These are phyloP conservation scores for Trachelus troglodyta DNA, from an alignment of 2,888 invertebrate species.

Conservation along the genomic window DNA sequence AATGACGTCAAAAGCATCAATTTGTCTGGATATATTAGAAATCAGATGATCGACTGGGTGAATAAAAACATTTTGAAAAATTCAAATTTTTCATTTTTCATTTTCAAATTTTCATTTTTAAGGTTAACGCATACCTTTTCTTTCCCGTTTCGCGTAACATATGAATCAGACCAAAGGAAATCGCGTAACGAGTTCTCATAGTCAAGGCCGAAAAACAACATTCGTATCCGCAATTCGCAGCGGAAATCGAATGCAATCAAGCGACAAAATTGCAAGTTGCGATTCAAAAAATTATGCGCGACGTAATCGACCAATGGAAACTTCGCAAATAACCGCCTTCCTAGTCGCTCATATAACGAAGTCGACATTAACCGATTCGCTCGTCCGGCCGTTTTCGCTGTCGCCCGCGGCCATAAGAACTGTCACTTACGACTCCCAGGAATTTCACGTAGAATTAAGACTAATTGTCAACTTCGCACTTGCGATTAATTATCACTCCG, in stretches of 20 bases:
- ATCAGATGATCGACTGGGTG: background rate
- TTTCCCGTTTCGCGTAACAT: background rate
- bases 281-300: background rate
- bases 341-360: background rate
- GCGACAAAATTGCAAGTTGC: background rate
- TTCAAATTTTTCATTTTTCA: too few relatives aligned
- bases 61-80: too few relatives aligned
- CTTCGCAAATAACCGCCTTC: background rate
- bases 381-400: too few relatives aligned
- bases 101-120: background rate
- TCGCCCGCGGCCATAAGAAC: background rate
- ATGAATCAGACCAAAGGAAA: background rate
- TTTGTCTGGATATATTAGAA: background rate
- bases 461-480: background rate
- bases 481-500: background rate
- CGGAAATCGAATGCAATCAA: constrained; percentile 1
- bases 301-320: background rate
- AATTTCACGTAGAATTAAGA: background rate
- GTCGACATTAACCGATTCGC: background rate
- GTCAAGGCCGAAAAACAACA: constrained; percentile 6
- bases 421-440: background rate
- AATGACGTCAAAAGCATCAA: background rate
- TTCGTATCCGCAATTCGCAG: background rate
- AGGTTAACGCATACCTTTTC: background rate
- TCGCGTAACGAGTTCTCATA: background rate